phyloP scores from a whole-genome alignment of 2,888 invertebrate genomes.

The Sinhomidia bicolor region DNA sequence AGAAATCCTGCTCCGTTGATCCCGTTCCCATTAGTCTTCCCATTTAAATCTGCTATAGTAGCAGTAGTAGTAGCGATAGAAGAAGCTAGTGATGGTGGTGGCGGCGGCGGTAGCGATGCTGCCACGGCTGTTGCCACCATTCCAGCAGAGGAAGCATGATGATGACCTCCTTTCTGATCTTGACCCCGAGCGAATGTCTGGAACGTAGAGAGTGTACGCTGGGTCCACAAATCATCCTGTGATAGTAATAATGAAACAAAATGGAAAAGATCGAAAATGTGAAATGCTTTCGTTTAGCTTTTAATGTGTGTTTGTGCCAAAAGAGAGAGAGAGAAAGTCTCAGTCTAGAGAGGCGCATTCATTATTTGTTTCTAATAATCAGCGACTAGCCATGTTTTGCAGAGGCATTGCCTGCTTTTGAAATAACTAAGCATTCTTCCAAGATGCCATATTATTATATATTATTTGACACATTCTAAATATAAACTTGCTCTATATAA shows the following conservation, averaged over 20 bases:
- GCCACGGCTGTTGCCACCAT: constrained; percentile 9
- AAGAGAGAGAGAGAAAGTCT: not conserved
- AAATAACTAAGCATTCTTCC: not conserved
- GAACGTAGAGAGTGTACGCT: constrained; percentile 79
- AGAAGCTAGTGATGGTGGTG: not conserved
- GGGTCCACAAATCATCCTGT: constrained; percentile 80
- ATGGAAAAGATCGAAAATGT: constrained; percentile 21
- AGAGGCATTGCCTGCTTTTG: not conserved
- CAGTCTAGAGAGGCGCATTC: constrained; percentile 45
- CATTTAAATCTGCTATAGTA: constrained; percentile 54
- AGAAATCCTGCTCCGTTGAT: constrained; percentile 54
- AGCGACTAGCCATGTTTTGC: not conserved
- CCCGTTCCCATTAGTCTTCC: constrained; percentile 64
- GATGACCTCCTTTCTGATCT: constrained; percentile 70
- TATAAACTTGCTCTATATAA: not conserved
- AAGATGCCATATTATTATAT: not conserved
- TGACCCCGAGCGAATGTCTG: constrained; percentile 78
- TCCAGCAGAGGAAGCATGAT: constrained; percentile 36
- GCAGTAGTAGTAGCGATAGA: not conserved
- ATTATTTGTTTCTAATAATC: constrained; percentile 43
- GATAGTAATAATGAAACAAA: constrained; percentile 32
- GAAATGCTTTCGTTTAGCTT: not conserved
- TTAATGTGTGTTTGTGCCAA: not conserved
- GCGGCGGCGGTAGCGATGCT: not conserved
- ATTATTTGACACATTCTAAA: not conserved